phyloP scores from a whole-genome alignment of 2,113 vertebrate species.

The Burhinus oedicnemus region DNA sequence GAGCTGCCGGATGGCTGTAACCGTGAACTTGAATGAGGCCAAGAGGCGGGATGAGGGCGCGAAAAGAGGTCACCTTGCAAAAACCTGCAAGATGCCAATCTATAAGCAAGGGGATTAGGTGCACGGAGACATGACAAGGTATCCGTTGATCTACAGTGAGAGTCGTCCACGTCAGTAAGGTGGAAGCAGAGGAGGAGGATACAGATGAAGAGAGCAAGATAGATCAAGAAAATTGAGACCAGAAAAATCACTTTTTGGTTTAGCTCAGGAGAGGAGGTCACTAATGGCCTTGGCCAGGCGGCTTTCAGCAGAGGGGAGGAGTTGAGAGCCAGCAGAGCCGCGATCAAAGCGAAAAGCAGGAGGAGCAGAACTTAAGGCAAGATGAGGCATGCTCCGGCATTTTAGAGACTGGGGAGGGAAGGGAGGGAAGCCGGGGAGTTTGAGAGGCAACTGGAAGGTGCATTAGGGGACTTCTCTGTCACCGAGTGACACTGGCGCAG shows the following conservation, averaged over 20 bases:
- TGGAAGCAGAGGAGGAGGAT: background rate
- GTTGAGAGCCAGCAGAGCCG: background rate
- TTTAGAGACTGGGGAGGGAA: background rate
- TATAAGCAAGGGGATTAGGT: background rate
- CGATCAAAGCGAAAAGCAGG: background rate
- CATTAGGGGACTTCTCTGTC: background rate
- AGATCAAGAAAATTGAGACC: background rate
- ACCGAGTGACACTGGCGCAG: fast-evolving
- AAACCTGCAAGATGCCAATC: background rate
- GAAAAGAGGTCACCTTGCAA: background rate
- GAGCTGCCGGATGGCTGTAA: background rate
- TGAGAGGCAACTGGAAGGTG: background rate
- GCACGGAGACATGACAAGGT: background rate
- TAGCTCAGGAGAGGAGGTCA: background rate
- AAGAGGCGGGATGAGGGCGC: background rate
- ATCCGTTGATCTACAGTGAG: background rate
- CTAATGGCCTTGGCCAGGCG: background rate
- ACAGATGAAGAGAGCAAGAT: background rate
- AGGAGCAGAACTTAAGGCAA: background rate
- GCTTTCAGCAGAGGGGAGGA: background rate
- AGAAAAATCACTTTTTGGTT: background rate
- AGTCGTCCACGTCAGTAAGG: background rate
- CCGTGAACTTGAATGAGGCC: background rate
- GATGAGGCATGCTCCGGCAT: background rate
- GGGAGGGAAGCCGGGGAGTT: fast-evolving